phyloP scores from a whole-genome alignment of 2,888 invertebrate species.

The Oligia fasciuncula region DNA sequence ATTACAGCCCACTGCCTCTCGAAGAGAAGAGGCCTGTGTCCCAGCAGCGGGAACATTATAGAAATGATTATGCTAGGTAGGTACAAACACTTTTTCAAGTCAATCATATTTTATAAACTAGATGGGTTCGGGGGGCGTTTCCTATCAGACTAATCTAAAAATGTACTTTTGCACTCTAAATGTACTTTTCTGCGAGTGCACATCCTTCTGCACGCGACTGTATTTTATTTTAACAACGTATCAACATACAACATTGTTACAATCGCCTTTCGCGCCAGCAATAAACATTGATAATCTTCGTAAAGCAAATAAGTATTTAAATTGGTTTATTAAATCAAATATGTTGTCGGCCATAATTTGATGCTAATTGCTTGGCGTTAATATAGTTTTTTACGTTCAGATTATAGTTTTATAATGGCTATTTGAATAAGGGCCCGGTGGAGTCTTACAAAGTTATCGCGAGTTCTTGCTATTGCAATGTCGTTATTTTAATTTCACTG shows the following conservation, averaged over 20 bases:
- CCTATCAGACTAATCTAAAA: no score
- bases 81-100: no score
- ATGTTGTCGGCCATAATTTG: slow-evolving; percentile 56
- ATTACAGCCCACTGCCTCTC: no score
- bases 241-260: slow-evolving; percentile 42
- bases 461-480: slow-evolving; percentile 21
- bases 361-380: slow-evolving; percentile 63
- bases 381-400: slow-evolving; percentile 58
- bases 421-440: slow-evolving; percentile 60
- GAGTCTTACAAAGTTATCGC: slow-evolving; percentile 52
- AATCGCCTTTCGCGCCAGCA: background rate
- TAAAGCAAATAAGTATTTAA: slow-evolving; percentile 57
- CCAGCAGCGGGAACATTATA: no score
- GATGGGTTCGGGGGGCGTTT: no score
- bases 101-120: no score
- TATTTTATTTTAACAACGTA: slow-evolving; percentile 26
- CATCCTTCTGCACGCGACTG: background rate
- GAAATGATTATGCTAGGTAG: no score
- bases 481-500: slow-evolving; percentile 12
- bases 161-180: no score
- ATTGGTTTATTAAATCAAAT: slow-evolving; percentile 67
- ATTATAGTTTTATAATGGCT: slow-evolving; percentile 61
- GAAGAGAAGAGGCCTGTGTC: no score
- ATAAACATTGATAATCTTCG: slow-evolving; percentile 54
- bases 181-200: no score